Conservation (phyloP, 2,888 invertebrate species). For the Lomographa bimaculata region DNA sequence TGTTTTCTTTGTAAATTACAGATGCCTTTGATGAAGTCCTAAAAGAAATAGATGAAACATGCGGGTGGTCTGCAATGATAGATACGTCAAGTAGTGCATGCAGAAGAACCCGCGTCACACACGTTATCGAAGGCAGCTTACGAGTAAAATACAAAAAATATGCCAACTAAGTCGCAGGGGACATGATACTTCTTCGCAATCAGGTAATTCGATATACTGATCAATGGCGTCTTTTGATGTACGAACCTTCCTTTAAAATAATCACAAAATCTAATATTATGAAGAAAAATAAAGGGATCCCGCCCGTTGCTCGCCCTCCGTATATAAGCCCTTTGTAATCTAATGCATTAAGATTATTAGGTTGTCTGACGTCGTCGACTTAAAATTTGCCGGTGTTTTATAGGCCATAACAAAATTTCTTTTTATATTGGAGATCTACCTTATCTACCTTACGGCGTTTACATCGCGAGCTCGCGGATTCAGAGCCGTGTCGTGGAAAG, state of each 20-base stretch:
- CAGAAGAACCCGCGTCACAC: too few species aligned
- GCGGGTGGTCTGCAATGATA: too few species aligned
- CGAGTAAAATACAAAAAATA: slow-evolving; percentile 5
- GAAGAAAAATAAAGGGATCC: slow-evolving; percentile 61
- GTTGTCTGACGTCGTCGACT: slow-evolving; percentile 63
- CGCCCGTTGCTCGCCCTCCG: slow-evolving; percentile 46
- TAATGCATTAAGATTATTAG: slow-evolving; percentile 76
- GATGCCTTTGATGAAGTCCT: too few species aligned
- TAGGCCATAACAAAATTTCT: slow-evolving; percentile 26
- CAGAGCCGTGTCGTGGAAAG: slow-evolving; percentile 10
- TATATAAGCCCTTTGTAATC: slow-evolving; percentile 69
- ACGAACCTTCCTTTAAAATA: slow-evolving; percentile 60
- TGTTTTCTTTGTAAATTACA: too few species aligned
- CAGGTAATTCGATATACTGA: slow-evolving; percentile 56
- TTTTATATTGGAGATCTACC: slow-evolving; percentile 10
- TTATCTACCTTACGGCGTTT: slow-evolving; percentile 14
- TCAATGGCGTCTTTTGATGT: slow-evolving; percentile 55
- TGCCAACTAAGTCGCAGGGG: slow-evolving; percentile 4
- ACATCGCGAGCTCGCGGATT: slow-evolving; percentile 7
- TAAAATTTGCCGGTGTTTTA: slow-evolving; percentile 55
- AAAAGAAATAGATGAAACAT: too few species aligned
- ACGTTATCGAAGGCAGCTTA: too few species aligned
- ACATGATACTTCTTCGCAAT: slow-evolving; percentile 37
- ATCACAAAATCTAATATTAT: slow-evolving; percentile 70
- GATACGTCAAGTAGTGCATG: too few species aligned